These are phyloP conservation scores for Eulemur mongoz DNA, from an alignment of 2,797 vertebrate genomes.

Conservation along the genomic window DNA sequence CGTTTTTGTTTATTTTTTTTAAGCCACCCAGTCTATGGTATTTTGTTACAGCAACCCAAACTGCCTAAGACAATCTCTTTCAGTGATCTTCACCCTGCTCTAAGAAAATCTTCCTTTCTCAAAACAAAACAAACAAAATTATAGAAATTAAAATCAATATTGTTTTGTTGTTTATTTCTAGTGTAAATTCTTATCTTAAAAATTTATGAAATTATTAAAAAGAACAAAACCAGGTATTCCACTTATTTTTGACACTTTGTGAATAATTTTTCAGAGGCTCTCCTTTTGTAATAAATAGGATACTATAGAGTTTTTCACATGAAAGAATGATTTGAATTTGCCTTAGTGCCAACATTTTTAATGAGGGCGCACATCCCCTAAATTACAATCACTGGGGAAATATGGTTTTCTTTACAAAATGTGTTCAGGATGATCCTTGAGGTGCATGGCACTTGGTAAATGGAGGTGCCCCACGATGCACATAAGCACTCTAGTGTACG, in stretches of 20 bases:
- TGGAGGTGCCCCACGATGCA: background rate
- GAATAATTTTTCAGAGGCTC: constrained; percentile 20
- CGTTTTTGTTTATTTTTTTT: background rate
- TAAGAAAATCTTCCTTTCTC: background rate
- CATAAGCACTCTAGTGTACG: background rate
- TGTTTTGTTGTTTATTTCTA: background rate
- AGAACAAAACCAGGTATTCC: background rate
- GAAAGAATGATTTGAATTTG: constrained; percentile 43
- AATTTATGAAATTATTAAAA: background rate
- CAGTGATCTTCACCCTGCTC: background rate
- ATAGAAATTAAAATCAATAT: background rate
- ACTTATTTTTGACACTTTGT: background rate
- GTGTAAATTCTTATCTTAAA: background rate
- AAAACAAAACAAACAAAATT: background rate
- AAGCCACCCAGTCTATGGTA: background rate
- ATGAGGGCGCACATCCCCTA: background rate
- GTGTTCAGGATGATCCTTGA: background rate
- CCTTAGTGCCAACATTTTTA: constrained; percentile 38
- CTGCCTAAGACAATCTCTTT: background rate
- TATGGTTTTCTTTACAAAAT: constrained; percentile 18
- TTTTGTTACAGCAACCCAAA: background rate
- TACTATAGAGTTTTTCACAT: background rate
- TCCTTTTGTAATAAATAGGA: background rate
- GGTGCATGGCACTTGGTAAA: background rate
- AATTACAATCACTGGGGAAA: constrained; percentile 2